phyloP scores from a whole-genome alignment of 2,113 vertebrate genomes.

The Rhynchopsitta pachyrhyncha region DNA sequence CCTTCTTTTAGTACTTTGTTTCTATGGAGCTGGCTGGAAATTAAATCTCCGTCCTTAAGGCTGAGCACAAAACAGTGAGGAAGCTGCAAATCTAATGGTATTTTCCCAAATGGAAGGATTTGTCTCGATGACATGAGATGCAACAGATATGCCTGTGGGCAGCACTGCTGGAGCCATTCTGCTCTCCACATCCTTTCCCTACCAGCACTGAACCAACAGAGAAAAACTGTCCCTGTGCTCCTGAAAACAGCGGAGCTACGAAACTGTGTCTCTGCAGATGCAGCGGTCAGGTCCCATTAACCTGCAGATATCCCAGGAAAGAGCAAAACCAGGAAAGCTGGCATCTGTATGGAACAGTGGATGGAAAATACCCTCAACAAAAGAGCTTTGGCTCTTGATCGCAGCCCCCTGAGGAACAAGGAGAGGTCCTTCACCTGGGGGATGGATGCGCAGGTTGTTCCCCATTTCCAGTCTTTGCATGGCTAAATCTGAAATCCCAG shows the following conservation, averaged over 20 bases:
- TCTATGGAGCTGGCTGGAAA: neutral
- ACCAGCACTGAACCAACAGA: fast-evolving
- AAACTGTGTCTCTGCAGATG: fast-evolving
- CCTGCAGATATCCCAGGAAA: fast-evolving
- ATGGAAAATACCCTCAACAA: neutral
- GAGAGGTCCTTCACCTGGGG: neutral
- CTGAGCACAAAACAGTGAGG: neutral
- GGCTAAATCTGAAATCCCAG: neutral
- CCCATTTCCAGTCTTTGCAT: fast-evolving
- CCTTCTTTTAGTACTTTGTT: neutral
- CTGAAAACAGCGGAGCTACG: fast-evolving
- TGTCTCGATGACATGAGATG: neutral
- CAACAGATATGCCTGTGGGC: neutral
- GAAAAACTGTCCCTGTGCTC: neutral
- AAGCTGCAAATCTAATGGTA: neutral
- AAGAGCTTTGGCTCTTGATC: neutral
- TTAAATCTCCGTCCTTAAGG: fast-evolving
- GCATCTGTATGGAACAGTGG: fast-evolving
- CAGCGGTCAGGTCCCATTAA: fast-evolving
- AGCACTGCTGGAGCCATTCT: neutral
- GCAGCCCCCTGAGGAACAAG: neutral
- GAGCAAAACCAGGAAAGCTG: neutral
- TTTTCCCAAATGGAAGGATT: neutral
- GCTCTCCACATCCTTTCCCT: neutral
- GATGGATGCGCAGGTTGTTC: fast-evolving